Conservation (phyloP, 2,797 vertebrate species). For the Pachyuromys duprasi region DNA sequence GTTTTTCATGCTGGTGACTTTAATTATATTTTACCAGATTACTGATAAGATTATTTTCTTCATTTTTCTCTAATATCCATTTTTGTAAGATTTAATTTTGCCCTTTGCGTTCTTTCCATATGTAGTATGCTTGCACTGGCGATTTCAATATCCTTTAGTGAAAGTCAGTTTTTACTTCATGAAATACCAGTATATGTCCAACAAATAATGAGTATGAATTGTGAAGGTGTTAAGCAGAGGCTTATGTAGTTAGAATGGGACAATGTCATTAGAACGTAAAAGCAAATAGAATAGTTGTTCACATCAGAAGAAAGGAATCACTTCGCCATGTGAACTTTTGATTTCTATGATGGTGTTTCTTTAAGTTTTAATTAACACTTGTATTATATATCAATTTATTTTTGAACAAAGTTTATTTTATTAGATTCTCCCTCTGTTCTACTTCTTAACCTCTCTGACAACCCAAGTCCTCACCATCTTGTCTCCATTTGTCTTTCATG, state of each 20-base stretch:
- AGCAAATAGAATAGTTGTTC: neutral
- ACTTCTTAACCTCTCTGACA: too few species aligned
- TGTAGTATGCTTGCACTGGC: neutral
- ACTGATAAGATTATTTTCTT: neutral
- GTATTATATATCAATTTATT: neutral
- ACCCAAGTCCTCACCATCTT: fast-evolving
- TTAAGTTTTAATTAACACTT: neutral
- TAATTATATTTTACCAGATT: neutral
- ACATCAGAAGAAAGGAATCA: neutral
- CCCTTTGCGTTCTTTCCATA: neutral
- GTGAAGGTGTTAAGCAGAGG: neutral
- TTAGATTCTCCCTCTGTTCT: neutral
- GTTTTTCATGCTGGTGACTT: neutral
- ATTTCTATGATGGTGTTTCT: neutral
- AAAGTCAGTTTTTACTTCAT: neutral
- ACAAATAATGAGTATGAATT: neutral
- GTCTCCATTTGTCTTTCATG: neutral
- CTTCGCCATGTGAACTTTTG: neutral
- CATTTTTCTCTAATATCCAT: neutral
- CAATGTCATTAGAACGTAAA: neutral
- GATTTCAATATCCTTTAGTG: too few species aligned
- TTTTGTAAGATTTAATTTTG: neutral
- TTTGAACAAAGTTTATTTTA: neutral
- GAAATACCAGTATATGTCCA: neutral
- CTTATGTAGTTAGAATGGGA: neutral